phyloP scores from a whole-genome alignment of 2,113 vertebrate genomes.

The Microcebus murinus region DNA sequence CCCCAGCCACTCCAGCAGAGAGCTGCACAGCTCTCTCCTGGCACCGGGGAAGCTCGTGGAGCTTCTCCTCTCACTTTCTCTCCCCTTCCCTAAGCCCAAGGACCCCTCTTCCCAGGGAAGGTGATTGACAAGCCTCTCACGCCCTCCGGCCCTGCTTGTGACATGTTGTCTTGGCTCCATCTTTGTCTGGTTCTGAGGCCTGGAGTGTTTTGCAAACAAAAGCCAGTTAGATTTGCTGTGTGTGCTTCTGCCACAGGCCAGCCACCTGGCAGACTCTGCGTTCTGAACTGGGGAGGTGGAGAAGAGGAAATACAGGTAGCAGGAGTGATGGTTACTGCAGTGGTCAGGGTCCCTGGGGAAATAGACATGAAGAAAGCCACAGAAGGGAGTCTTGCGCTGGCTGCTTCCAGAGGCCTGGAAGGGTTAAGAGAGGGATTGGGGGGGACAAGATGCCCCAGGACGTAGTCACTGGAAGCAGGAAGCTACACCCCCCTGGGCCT shows the following conservation, averaged over 20 bases:
- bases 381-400: neutral
- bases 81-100: neutral
- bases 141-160: neutral
- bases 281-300: no score
- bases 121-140: neutral
- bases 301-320: neutral
- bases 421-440: neutral
- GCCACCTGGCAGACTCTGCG: neutral
- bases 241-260: neutral
- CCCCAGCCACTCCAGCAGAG: no score
- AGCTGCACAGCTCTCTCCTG: neutral
- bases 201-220: neutral
- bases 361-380: neutral
- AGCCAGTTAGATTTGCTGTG: neutral
- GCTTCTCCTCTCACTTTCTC: neutral
- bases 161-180: neutral
- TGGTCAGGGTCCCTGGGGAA: neutral
- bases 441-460: no score
- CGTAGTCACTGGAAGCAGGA: neutral
- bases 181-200: neutral
- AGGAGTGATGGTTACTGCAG: neutral
- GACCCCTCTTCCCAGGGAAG: neutral
- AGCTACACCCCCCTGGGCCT: neutral
- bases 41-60: neutral
- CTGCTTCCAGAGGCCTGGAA: rapidly evolving